A percentile compares a stretch with the other conserved stretches of the same genome.
These are phyloP conservation scores for Tyrophagus putrescentiae DNA, from an alignment of 1,140 invertebrate genomes.

Conservation along the genomic window DNA sequence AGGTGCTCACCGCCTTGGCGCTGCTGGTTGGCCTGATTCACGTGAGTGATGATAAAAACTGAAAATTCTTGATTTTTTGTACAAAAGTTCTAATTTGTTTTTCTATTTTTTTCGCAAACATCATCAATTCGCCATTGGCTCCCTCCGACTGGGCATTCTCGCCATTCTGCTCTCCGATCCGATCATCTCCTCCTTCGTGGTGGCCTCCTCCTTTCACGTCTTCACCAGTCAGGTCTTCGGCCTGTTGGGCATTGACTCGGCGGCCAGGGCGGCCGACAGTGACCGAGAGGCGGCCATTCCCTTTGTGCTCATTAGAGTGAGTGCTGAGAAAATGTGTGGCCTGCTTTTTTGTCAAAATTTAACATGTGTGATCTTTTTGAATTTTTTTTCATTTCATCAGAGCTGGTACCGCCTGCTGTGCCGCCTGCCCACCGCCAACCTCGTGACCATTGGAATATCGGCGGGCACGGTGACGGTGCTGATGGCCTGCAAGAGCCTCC, in stretches of 20 bases:
- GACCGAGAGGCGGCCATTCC: not conserved
- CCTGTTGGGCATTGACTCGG: slow-evolving; percentile 34
- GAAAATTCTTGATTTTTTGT: no score
- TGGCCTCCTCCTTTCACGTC: slow-evolving; percentile 38
- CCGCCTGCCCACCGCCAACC: not conserved
- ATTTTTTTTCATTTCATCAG: not conserved
- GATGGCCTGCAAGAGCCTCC: slow-evolving; percentile 29
- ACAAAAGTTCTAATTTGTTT: not conserved
- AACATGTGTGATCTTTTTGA: not conserved
- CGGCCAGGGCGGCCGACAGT: no score
- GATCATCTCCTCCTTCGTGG: slow-evolving; percentile 37
- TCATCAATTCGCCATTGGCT: slow-evolving; percentile 29
- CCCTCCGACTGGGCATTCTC: slow-evolving; percentile 35
- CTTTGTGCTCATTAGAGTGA: not conserved
- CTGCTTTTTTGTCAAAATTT: no score
- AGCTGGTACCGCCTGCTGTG: not conserved
- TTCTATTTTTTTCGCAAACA: not conserved
- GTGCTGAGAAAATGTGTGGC: no score
- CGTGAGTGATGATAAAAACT: slow-evolving; percentile 9
- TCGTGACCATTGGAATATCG: not conserved
- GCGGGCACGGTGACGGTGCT: not conserved
- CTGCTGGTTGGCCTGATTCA: slow-evolving; percentile 9
- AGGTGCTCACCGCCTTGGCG: not conserved
- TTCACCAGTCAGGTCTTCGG: slow-evolving; percentile 38
- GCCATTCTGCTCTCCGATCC: slow-evolving; percentile 37